Evolutionary conservation across 2,113 vertebrate genomes (phyloP), one percentile per base, ranked within the genome.

Genomic region (Eolophus roseicapilla): DNA sequence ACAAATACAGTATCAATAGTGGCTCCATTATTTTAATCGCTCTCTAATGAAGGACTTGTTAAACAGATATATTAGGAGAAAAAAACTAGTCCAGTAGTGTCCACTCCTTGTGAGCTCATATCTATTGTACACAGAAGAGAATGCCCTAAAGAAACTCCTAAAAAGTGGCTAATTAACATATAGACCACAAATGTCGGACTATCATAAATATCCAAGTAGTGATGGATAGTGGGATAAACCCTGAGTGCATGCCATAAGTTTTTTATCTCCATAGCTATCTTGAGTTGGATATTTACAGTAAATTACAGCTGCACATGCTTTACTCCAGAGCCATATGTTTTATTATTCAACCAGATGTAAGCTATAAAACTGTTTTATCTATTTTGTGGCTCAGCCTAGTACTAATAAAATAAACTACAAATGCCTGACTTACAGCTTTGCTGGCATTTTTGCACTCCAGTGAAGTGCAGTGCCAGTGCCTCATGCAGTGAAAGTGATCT

Each of bases 351-450:
- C 97, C 98, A 98, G 98, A 98, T 98, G 98, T 97, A 95, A 96
- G 94, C 93, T 96, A 97, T 98, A 98, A 98, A 98, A 96, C 92
- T 90, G 96, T 96, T 98, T 98, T 98, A 98, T 98, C 98, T 98
- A 95, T 98, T 98, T 97, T 97, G 97, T 87, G 97, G 97, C 97
- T 98, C 96, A 92, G 97, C 86, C 25, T 96, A 96, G 95, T 86
- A 92, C 97, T 97, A 97, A 98, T 98, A 98, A 98, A 98, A 98
- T 97, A 98, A 98, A 98, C 97, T 98, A 95, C 97, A 98, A 98
- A 98, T 98, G 97, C 96, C 95, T 96, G 95, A 97, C 96, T 97
- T 95, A 82, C 31, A 96, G 92, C 96, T 97, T 80, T 96, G 92
- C 93, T 96, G 96, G 96, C 93, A 95, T 86, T 83, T 86, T 82